A percentile compares a stretch with the other conserved stretches of the same genome.
Evolutionary conservation across 2,888 invertebrate species (phyloP).

Genomic region (Limnephilus auricula): DNA sequence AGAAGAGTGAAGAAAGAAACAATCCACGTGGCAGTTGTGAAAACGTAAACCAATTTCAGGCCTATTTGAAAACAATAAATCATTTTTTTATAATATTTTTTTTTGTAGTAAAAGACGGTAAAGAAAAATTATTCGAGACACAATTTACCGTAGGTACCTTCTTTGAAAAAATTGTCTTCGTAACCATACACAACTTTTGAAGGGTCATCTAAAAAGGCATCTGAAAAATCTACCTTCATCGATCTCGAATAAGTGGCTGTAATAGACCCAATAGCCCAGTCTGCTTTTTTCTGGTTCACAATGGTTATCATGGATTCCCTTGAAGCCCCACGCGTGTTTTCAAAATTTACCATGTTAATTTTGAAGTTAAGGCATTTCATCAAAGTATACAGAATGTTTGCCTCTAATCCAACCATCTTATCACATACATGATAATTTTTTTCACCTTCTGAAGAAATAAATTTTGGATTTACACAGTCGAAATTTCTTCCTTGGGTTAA

Average conservation of each 20-base stretch:
- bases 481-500: not conserved
- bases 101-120: not conserved
- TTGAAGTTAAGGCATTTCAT: not conserved
- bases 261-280: conserved; percentile 6
- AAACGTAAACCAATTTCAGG: not conserved
- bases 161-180: not conserved
- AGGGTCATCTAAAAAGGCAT: not conserved
- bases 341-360: not conserved
- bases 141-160: not conserved
- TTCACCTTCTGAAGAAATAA: not conserved
- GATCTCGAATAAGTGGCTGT: not conserved
- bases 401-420: not conserved
- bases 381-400: not conserved
- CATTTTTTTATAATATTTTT: not conserved
- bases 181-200: conserved; percentile 3
- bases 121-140: not conserved
- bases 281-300: not conserved
- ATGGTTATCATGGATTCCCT: not conserved
- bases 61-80: not conserved
- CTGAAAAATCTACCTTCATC: not conserved
- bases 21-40: not conserved
- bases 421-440: not conserved
- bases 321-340: not conserved
- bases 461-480: not conserved
- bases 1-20: not conserved